These are phyloP conservation scores for Chaenodraco wilsoni DNA, from an alignment of 2,797 vertebrate species.

Conservation along the genomic window DNA sequence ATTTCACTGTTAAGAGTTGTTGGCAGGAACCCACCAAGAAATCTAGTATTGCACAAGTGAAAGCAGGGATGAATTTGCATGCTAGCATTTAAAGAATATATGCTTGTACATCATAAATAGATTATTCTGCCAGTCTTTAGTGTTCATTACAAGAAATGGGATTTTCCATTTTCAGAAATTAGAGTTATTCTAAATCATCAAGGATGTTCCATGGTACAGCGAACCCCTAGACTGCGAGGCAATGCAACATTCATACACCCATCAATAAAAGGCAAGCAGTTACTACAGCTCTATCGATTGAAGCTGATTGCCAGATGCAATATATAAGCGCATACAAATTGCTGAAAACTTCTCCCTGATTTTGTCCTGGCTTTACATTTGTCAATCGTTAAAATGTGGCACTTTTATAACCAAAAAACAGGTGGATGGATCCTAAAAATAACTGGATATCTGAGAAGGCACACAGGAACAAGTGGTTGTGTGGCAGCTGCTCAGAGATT, in stretches of 20 bases:
- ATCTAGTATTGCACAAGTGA: not conserved
- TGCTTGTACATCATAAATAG: not conserved
- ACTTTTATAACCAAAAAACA: not conserved
- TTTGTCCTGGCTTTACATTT: not conserved
- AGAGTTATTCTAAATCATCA: not conserved
- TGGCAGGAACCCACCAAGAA: not conserved
- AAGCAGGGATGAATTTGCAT: not conserved
- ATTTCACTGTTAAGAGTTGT: not conserved
- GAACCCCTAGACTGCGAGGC: not conserved
- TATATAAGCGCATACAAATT: not conserved
- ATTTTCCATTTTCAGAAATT: not conserved
- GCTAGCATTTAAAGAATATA: not conserved
- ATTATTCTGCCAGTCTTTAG: not conserved
- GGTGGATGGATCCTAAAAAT: not conserved
- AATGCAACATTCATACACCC: not conserved
- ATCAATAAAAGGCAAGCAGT: not conserved
- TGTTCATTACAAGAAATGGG: not conserved
- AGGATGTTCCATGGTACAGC: not conserved
- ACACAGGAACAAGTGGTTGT: constrained; percentile 13
- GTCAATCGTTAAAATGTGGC: not conserved
- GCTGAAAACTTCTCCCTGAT: not conserved
- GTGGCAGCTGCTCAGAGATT: constrained; percentile 29
- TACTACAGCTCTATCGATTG: not conserved
- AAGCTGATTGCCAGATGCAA: not conserved
- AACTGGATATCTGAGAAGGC: not conserved